These are phyloP conservation scores for Crocuta crocuta DNA, from an alignment of 2,113 vertebrate genomes.

Conservation along the genomic window DNA sequence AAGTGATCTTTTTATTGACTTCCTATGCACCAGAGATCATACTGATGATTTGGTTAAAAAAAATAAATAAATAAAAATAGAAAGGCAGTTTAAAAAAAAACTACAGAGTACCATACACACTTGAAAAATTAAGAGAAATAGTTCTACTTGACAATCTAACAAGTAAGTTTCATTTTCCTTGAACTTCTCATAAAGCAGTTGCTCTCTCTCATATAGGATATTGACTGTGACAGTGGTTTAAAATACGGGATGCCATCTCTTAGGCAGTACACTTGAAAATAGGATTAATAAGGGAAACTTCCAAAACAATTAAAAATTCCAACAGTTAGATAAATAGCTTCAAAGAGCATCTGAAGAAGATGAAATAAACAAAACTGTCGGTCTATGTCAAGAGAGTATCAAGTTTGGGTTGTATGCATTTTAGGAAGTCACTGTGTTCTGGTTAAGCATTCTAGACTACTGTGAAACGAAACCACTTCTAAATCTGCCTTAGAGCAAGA, in stretches of 20 bases:
- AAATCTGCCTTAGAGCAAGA: not conserved
- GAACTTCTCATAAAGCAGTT: not conserved
- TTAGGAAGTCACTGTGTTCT: conserved; percentile 8
- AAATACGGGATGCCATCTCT: not conserved
- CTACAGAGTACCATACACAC: not conserved
- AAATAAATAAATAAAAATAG: conserved; percentile 50
- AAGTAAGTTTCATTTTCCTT: conserved; percentile 30
- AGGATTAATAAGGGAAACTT: not conserved
- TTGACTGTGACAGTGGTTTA: not conserved
- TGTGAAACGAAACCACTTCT: not conserved
- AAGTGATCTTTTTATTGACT: conserved; percentile 56
- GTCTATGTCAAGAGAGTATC: not conserved
- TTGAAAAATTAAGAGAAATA: not conserved
- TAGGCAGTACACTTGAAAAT: conserved; percentile 1
- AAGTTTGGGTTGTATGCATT: not conserved
- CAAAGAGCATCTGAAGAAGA: not conserved
- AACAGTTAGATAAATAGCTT: not conserved
- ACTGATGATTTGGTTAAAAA: not conserved
- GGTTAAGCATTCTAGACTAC: not conserved
- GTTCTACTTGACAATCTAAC: not conserved
- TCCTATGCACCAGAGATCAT: not conserved
- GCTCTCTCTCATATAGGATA: not conserved
- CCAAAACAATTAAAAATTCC: not conserved
- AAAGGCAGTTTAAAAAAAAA: conserved; percentile 14
- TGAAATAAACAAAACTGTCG: not conserved